phyloP scores from a whole-genome alignment of 2,113 vertebrate species.

The Nematolebias whitei region DNA sequence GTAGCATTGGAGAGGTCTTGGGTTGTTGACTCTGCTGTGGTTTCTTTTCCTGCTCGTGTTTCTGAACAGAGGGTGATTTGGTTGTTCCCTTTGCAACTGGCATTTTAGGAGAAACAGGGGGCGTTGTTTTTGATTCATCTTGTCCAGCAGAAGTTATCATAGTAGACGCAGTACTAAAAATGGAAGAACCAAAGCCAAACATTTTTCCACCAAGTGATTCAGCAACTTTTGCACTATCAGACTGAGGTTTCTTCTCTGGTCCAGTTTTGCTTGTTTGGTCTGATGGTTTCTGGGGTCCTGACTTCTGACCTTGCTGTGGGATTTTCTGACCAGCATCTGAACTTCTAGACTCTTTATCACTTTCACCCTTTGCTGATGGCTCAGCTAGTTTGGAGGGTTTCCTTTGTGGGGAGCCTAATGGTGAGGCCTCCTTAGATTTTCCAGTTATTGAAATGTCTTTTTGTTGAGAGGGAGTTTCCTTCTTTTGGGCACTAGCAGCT shows the following conservation, averaged over 20 bases:
- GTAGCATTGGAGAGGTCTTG: constrained; percentile 44
- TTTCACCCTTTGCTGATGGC: constrained; percentile 65
- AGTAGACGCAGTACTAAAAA: constrained; percentile 77
- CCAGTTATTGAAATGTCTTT: constrained; percentile 53
- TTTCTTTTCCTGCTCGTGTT: constrained; percentile 53
- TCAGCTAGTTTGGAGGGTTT: constrained; percentile 33
- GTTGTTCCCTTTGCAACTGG: constrained; percentile 26
- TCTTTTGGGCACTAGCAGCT: constrained; percentile 37
- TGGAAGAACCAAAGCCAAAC: constrained; percentile 75
- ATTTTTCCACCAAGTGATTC: constrained; percentile 78
- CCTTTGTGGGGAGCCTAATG: constrained; percentile 51
- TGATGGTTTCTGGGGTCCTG: constrained; percentile 60
- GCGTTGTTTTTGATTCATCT: constrained; percentile 68
- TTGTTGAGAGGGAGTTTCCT: constrained; percentile 56
- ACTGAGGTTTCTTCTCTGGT: constrained; percentile 64
- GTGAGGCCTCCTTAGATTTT: constrained; percentile 43
- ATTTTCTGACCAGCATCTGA: constrained; percentile 37
- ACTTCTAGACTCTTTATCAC: constrained; percentile 36
- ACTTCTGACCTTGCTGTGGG: constrained; percentile 20
- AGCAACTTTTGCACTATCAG: constrained; percentile 50
- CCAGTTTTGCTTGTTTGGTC: constrained; percentile 56
- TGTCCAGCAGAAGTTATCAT: constrained; percentile 72
- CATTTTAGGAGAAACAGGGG: constrained; percentile 67
- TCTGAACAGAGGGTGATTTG: constrained; percentile 50
- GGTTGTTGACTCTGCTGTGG: constrained; percentile 50